Percentiles rank a stretch among this genome's conserved stretches.
These are phyloP conservation scores for Acrobasis consociella DNA, from an alignment of 2,888 invertebrate species.

Conservation along the genomic window DNA sequence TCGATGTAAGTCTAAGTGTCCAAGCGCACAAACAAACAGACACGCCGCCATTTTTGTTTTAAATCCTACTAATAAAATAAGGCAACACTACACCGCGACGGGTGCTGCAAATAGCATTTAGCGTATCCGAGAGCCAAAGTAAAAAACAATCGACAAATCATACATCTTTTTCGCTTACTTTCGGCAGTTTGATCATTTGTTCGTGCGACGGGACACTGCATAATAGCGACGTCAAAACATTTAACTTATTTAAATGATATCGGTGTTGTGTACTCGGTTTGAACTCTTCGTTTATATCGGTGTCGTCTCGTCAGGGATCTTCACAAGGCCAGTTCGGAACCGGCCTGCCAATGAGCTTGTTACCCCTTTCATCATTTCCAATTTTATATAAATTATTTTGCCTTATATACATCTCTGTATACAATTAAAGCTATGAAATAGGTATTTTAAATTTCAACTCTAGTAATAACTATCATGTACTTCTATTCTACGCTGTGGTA, in stretches of 20 bases:
- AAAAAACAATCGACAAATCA: too few relatives aligned
- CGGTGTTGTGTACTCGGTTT: constrained; percentile 48
- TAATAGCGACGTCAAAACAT: constrained; percentile 48
- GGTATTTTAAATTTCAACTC: constrained; percentile 31
- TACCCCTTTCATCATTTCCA: constrained; percentile 31
- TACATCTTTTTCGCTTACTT: too few relatives aligned
- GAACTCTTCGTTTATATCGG: constrained; percentile 42
- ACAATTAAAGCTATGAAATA: constrained; percentile 32
- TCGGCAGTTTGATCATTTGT: too few relatives aligned
- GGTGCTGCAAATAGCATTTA: too few relatives aligned
- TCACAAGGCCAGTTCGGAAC: constrained; percentile 29
- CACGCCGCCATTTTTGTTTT: too few relatives aligned
- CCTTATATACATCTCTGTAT: constrained; percentile 28
- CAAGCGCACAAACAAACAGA: too few relatives aligned
- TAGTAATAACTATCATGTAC: constrained; percentile 32
- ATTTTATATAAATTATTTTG: constrained; percentile 31
- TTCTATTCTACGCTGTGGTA: constrained; percentile 32
- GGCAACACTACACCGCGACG: too few relatives aligned
- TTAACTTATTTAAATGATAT: constrained; percentile 53
- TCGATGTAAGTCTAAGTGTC: constrained; percentile 51
- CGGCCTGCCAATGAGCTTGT: constrained; percentile 32
- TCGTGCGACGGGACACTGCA: too few relatives aligned
- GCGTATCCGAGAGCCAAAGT: too few relatives aligned
- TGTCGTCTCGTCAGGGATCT: constrained; percentile 52
- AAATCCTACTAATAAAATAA: too few relatives aligned